These are phyloP conservation scores for Eilema caniola DNA, from an alignment of 2,888 invertebrate species.

Conservation along the genomic window DNA sequence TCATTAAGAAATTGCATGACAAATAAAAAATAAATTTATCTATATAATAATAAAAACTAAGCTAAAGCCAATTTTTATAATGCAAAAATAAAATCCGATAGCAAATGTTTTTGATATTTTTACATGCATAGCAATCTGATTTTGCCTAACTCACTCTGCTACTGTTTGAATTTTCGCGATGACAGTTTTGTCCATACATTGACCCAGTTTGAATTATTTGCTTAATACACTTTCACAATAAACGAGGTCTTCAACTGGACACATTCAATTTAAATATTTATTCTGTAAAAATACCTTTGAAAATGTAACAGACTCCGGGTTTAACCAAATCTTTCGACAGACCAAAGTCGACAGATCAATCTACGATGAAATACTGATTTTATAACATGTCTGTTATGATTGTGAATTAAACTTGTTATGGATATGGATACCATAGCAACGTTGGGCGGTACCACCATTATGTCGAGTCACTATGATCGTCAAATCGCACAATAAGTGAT, in stretches of 20 bases:
- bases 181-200: constrained; percentile 88
- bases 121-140: background rate
- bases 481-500: constrained; percentile 39
- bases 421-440: constrained; percentile 72
- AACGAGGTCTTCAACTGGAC: background rate
- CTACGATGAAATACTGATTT: constrained; percentile 54
- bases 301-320: background rate
- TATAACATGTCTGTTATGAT: constrained; percentile 57
- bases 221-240: constrained; percentile 27
- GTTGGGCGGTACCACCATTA: constrained; percentile 53
- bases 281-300: constrained; percentile 12
- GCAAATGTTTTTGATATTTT: background rate
- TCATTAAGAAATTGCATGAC: background rate
- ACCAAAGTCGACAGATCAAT: constrained; percentile 31
- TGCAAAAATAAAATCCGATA: background rate
- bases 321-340: constrained; percentile 22
- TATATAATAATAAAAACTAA: background rate
- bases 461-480: constrained; percentile 63
- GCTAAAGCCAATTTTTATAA: background rate
- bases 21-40: background rate
- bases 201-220: constrained; percentile 85
- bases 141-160: constrained; percentile 68
- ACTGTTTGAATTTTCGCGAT: constrained; percentile 73
- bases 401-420: constrained; percentile 68
- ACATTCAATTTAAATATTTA: constrained; percentile 11